phyloP scores from a whole-genome alignment of 2,113 vertebrate genomes.

The Fulmarus glacialis region DNA sequence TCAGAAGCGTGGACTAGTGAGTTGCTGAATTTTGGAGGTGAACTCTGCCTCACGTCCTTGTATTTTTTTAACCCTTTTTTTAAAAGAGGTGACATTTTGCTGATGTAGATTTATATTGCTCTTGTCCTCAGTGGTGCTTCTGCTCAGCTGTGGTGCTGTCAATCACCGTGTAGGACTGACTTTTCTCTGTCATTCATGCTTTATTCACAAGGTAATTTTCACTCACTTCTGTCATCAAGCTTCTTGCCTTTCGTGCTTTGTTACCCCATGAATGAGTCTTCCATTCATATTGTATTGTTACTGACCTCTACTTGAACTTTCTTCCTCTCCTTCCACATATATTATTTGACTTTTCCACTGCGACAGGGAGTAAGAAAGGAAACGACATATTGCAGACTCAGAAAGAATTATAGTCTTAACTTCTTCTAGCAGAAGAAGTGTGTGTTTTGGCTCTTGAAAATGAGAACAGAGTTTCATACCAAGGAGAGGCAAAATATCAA shows the following conservation, averaged over 20 bases:
- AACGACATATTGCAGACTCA: neutral
- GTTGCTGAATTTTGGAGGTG: neutral
- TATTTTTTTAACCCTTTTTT: neutral
- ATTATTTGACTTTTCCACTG: slow-evolving; percentile 46
- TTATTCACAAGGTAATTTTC: neutral
- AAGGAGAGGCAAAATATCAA: slow-evolving; percentile 22
- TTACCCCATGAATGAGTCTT: neutral
- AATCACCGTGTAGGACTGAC: neutral
- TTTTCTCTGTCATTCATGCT: neutral
- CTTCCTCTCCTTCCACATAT: neutral
- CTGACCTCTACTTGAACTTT: slow-evolving; percentile 40
- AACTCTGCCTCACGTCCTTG: neutral
- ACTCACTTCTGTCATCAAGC: neutral
- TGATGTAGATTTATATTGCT: neutral
- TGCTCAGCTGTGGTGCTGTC: neutral
- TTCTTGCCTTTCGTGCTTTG: slow-evolving; percentile 1
- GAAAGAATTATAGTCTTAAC: slow-evolving; percentile 24
- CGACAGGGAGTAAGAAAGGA: slow-evolving; percentile 19
- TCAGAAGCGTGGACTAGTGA: neutral
- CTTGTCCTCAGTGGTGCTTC: neutral
- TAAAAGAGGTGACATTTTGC: neutral
- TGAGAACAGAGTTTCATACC: neutral
- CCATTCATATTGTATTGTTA: neutral
- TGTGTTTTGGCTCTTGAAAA: slow-evolving; percentile 47
- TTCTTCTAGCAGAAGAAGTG: neutral